Evolutionary conservation across 2,797 vertebrate genomes (phyloP).

Genomic region (Xiphorhynchus erythropygius): DNA sequence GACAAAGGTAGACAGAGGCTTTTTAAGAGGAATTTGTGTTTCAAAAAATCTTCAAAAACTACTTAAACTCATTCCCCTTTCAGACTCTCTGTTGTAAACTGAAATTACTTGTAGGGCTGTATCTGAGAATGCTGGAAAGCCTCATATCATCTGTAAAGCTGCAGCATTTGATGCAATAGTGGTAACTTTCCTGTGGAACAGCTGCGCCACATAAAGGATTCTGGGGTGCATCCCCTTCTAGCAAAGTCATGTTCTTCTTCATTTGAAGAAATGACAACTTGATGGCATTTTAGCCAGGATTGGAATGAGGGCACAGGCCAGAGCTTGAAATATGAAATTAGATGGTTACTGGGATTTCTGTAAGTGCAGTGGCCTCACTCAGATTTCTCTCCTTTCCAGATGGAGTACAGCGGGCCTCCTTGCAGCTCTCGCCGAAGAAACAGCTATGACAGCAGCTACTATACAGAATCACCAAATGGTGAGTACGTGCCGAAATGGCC

Average conservation of each 20-base stretch:
- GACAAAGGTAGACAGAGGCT: background rate
- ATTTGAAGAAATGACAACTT: background rate
- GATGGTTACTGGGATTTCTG: background rate
- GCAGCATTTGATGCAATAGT: background rate
- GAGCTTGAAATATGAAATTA: background rate
- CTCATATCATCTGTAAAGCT: background rate
- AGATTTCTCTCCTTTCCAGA: conserved; percentile 75
- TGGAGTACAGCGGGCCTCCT: conserved; percentile 86
- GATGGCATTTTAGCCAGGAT: background rate
- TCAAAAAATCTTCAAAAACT: background rate
- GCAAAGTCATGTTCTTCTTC: background rate
- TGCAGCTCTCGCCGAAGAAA: conserved; percentile 81
- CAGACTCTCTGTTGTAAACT: background rate
- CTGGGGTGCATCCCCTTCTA: background rate
- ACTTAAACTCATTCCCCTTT: background rate
- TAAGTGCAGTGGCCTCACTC: background rate
- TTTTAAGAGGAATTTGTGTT: background rate
- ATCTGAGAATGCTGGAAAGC: background rate
- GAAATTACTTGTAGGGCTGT: background rate
- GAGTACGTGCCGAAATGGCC: conserved; percentile 3
- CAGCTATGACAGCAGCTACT: conserved; percentile 84
- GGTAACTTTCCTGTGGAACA: background rate
- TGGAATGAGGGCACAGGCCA: background rate
- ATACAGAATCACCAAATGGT: conserved; percentile 84
- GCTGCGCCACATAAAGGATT: background rate